phyloP scores from a whole-genome alignment of 2,113 vertebrate species.

The Recurvirostra avosetta region DNA sequence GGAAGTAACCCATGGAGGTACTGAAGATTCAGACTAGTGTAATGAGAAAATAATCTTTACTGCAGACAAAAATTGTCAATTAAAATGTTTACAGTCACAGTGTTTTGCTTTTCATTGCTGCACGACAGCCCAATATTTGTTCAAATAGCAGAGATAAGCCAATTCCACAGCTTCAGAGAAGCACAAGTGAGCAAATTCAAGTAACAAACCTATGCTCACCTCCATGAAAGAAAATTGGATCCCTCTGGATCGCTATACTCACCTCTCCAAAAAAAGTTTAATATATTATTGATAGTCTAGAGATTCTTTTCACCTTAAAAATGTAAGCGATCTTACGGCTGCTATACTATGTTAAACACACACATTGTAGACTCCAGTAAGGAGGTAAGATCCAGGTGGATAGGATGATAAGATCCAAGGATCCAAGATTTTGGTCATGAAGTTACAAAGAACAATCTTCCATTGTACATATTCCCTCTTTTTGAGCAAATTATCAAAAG shows the following conservation, averaged over 20 bases:
- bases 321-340: background rate
- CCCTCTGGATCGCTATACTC: background rate
- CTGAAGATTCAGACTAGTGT: background rate
- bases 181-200: background rate
- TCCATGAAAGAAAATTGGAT: background rate
- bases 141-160: background rate
- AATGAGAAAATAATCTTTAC: background rate
- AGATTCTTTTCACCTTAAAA: background rate
- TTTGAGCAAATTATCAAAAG: background rate
- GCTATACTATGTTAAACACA: background rate
- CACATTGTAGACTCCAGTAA: background rate
- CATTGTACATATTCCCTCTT: background rate
- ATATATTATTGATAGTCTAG: background rate
- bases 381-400: background rate
- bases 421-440: background rate
- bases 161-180: background rate
- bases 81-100: background rate
- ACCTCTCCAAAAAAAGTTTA: background rate
- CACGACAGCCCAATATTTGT: background rate
- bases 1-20: background rate
- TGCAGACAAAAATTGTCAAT: background rate
- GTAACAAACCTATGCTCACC: background rate
- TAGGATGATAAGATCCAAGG: background rate
- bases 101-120: background rate
- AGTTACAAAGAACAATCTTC: background rate